Percentiles rank a stretch among this genome's conserved stretches.
phyloP scores from a whole-genome alignment of 2,888 invertebrate genomes.

The Ennomos fuscantarius region DNA sequence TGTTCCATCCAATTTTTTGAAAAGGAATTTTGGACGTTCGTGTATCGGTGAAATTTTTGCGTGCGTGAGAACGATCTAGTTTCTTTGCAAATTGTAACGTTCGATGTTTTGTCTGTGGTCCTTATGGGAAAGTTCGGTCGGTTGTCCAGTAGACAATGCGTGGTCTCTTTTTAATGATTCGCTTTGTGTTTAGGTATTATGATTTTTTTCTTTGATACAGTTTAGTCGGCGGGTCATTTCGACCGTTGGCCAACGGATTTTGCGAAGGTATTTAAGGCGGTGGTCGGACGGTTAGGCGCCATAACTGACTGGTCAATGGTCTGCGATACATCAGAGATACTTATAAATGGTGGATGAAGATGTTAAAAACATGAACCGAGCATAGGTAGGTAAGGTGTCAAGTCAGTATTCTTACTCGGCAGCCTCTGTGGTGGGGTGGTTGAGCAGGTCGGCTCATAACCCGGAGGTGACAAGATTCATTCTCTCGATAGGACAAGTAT shows the following conservation, averaged over 20 bases:
- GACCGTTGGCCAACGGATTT: conserved; percentile 83
- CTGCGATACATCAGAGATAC: conserved; percentile 23
- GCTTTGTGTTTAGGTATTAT: conserved; percentile 65
- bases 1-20: conserved; percentile 60
- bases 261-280: conserved; percentile 77
- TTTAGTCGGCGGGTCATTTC: conserved; percentile 73
- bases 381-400: too few relatives aligned
- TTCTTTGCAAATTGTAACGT: conserved; percentile 82
- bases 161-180: conserved; percentile 84
- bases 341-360: conserved; percentile 14
- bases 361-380: too few relatives aligned
- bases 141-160: conserved; percentile 74
- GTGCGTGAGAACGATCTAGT: conserved; percentile 82
- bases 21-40: conserved; percentile 61
- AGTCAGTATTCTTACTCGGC: too few relatives aligned
- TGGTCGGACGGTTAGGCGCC: conserved; percentile 55
- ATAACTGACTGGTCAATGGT: conserved; percentile 34
- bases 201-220: conserved; percentile 64
- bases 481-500: too few relatives aligned
- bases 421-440: too few relatives aligned
- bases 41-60: conserved; percentile 81
- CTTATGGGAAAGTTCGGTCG: conserved; percentile 72
- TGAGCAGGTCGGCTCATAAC: too few relatives aligned
- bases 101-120: conserved; percentile 51
- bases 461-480: too few relatives aligned